Percentiles rank a stretch among this genome's conserved stretches.
Conservation (phyloP, 2,888 invertebrate species). For the Panzeria rudis region DNA sequence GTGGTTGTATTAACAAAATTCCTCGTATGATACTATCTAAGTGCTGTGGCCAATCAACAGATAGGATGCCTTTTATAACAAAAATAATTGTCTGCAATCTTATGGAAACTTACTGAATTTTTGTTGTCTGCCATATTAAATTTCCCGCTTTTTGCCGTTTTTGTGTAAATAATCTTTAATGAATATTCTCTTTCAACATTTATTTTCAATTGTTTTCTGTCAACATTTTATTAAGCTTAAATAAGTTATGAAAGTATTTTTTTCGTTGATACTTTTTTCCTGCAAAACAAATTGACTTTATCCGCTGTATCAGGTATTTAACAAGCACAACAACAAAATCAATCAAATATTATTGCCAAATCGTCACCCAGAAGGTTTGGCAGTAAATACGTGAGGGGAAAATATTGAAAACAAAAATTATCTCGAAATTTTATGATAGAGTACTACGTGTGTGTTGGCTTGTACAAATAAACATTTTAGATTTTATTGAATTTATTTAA, state of each 20-base stretch:
- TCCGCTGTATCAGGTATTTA: conserved; percentile 1
- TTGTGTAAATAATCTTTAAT: background rate
- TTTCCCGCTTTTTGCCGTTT: background rate
- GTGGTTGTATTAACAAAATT: too few relatives aligned
- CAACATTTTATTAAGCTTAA: conserved; percentile 41
- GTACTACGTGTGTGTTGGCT: background rate
- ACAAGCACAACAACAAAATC: conserved; percentile 11
- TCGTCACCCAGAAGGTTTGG: background rate
- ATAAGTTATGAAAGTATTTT: conserved; percentile 24
- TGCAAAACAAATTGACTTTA: conserved; percentile 1
- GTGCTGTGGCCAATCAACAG: too few relatives aligned
- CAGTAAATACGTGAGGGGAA: conserved; percentile 17
- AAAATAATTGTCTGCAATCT: too few relatives aligned
- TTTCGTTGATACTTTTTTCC: background rate
- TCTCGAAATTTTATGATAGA: background rate
- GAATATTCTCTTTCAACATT: conserved; percentile 41
- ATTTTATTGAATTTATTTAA: conserved; percentile 66
- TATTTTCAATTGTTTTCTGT: conserved; percentile 17
- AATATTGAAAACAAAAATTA: conserved; percentile 14
- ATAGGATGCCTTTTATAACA: too few relatives aligned
- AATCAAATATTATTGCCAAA: conserved; percentile 21
- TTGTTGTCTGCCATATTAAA: too few relatives aligned
- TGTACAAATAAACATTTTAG: conserved; percentile 4
- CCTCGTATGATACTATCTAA: too few relatives aligned
- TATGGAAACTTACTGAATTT: too few relatives aligned